Conservation (phyloP, 2,113 vertebrate species). For the Anhinga anhinga region DNA sequence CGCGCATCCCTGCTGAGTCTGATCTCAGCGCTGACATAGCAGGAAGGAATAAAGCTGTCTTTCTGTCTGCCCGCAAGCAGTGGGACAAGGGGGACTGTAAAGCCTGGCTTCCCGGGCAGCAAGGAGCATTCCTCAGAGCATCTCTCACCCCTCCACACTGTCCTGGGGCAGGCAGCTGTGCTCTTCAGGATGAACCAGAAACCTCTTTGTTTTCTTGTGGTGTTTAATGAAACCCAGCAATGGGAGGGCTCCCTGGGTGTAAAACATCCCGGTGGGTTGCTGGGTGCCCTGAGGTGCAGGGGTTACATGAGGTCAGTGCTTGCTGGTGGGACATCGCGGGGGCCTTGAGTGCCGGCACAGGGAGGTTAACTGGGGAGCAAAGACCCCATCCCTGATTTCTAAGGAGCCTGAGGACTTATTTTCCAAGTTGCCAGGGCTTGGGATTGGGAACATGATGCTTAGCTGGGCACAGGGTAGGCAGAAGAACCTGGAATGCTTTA, state of each 20-base stretch:
- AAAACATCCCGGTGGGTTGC: not conserved
- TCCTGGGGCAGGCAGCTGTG: not conserved
- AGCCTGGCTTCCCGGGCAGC: not conserved
- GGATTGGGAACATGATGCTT: not conserved
- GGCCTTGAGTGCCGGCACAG: not conserved
- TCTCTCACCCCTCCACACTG: accelerated
- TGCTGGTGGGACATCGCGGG: accelerated
- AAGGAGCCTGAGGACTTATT: not conserved
- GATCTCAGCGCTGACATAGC: not conserved
- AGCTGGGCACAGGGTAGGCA: not conserved
- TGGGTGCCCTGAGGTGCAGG: not conserved
- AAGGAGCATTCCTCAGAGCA: not conserved
- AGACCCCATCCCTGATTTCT: not conserved
- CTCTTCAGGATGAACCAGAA: not conserved
- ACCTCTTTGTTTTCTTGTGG: not conserved
- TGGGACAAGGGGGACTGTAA: not conserved
- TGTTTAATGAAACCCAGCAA: not conserved
- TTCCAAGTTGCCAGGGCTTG: not conserved
- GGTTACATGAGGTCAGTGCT: not conserved
- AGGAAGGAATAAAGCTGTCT: not conserved
- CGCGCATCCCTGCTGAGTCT: not conserved
- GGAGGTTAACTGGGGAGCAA: not conserved
- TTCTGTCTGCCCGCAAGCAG: not conserved
- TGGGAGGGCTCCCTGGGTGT: not conserved
- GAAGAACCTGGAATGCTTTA: not conserved